These are phyloP conservation scores for Theropithecus gelada DNA, from an alignment of 2,113 vertebrate genomes.

Conservation along the genomic window DNA sequence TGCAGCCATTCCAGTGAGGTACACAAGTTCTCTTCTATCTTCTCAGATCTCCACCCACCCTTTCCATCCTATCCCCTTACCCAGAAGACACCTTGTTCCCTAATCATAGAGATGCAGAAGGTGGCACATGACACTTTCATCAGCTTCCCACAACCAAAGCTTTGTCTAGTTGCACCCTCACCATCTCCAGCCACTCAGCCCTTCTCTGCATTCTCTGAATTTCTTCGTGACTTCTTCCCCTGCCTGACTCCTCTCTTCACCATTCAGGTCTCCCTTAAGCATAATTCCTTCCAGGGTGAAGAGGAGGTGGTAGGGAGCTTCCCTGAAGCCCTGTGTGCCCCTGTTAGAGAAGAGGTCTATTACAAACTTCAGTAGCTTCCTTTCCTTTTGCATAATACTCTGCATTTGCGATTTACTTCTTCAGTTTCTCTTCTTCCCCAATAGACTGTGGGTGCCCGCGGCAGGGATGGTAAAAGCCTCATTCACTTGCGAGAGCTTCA, in stretches of 20 bases:
- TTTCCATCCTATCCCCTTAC: neutral
- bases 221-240: neutral
- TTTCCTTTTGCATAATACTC: neutral
- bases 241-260: neutral
- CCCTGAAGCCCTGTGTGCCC: neutral
- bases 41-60: neutral
- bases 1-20: neutral
- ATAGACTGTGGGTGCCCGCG: fast-evolving
- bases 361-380: neutral
- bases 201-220: neutral
- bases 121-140: neutral
- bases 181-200: neutral
- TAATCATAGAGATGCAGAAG: neutral
- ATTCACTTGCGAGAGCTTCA: neutral
- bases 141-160: neutral
- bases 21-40: neutral
- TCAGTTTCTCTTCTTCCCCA: neutral
- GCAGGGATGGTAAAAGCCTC: neutral
- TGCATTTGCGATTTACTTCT: neutral
- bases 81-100: neutral
- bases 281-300: neutral
- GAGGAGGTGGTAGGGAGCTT: neutral
- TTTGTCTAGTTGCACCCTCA: fast-evolving
- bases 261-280: neutral
- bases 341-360: neutral